A percentile compares a stretch with the other conserved stretches of the same genome.
Conservation (phyloP, 2,113 vertebrate species). For the Saccopteryx leptura region DNA sequence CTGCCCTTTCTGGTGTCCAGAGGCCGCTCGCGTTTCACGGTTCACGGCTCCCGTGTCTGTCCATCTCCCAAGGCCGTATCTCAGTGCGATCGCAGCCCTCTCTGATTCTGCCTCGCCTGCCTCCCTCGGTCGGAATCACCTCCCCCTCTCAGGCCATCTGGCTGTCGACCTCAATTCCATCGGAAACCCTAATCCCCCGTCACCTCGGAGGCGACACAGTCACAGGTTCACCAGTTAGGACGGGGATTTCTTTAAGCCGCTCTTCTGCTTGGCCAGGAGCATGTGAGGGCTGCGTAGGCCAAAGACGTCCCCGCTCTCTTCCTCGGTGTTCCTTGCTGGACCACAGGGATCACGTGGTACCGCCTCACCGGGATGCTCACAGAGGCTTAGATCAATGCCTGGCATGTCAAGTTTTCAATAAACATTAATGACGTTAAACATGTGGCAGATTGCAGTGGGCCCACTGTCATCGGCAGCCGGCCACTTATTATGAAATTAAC, state of each 20-base stretch:
- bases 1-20: background rate
- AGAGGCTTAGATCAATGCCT: background rate
- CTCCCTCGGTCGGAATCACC: background rate
- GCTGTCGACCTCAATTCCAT: background rate
- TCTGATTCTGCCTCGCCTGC: background rate
- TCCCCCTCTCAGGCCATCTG: background rate
- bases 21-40: background rate
- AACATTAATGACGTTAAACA: background rate
- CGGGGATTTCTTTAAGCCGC: background rate
- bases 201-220: background rate
- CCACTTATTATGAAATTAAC: conserved; percentile 44
- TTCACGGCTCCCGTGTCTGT: background rate
- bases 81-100: background rate
- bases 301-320: background rate
- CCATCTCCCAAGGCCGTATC: background rate
- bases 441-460: background rate
- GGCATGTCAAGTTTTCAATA: background rate
- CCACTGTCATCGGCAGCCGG: background rate
- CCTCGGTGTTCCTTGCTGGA: background rate
- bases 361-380: background rate
- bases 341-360: background rate
- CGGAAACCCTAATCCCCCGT: background rate
- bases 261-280: background rate
- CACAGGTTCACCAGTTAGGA: background rate
- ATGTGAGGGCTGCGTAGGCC: background rate